Evolutionary conservation across 2,797 vertebrate species (phyloP), one percentile per base, ranked within the genome.

Genomic region (Enteromius anoplus): DNA sequence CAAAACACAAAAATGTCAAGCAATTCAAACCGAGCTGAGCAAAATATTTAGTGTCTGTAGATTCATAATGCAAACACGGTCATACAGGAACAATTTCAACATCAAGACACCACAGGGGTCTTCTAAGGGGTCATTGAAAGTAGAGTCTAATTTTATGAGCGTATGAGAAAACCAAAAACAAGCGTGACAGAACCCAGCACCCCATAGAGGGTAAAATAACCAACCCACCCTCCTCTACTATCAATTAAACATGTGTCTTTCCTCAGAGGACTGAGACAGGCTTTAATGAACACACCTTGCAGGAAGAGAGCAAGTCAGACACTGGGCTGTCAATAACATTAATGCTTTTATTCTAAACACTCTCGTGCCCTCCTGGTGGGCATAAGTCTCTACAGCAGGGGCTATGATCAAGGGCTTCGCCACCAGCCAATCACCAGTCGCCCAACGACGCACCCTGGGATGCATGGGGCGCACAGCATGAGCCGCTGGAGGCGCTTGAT

Each of bases 341-440:
- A 82, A 80, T 62, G 23, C 58, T 34, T 81, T 81, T 68, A 80
- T 71, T 83, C 58, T 51, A 80, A 55, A 69, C 70, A 81, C 76
- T 53, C 82, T 62, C 40, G 15, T 80, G 77, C 45, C 71, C 87
- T 78, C 87, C 78, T 80, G 75, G 72, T 81, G 81, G 49, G 85
- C 69, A 62, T n/a, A 19, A 51, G 29, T 83, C 53, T 47, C 77
- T 84, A 19, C 75, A 71, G 58, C 73, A 76, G 55, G 37, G 76
- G 75, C 51, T 51, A 58, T 78, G 87, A 89, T 89, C 86, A 89
- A 87, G 82, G 70, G 65, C 76, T 80, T 86, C n/a, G 32, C 55
- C 81, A 81, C 62, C 84, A 87, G 84, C 85, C 85, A 81, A 85
- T 88, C 87, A 87, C 19, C 15, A 66, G 37, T 40, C 78, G 66